Evolutionary conservation across 1,140 invertebrate genomes (phyloP), one percentile per base, ranked within the genome.

Genomic region (Drosophila cardini): DNA sequence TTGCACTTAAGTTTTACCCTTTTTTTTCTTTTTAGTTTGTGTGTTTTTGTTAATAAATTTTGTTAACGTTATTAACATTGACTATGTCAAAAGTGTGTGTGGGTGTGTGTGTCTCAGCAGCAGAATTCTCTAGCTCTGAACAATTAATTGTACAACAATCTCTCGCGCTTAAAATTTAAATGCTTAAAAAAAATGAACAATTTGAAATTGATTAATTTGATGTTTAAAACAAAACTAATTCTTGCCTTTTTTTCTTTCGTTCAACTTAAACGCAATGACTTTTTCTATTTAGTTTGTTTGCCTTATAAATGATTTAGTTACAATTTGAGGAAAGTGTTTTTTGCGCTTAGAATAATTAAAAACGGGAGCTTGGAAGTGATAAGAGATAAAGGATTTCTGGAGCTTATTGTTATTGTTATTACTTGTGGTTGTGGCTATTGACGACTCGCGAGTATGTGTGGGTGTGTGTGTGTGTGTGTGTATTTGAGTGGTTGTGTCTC

Each of bases 221-320:
- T 18, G 34, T 64, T 58, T 58, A 61, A 61, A 73, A 73, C 64
- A 68, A 72, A 61, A 61, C 38, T 4, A 42, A 46, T 61, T 53
- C 60, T 68, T 61, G 68, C 64, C 60, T 55, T 73, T 43, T 42
- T 69, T 36, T 62, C 61, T 50, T 13, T 38, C 42, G 15, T 72
- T 79, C 50, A 52, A 82, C 80, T 87, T 87, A 89, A 73, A 89
- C 61, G 64, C 77, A 87, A 87, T 87, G 83, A 89, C 83, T 87
- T 89, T 89, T 26, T 26, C 21, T 26, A 4, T 26, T 26, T 26
- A 4, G 21, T 26, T 26, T 4, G 21, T 26, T 89, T 61, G 78
- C 78, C 78, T 86, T 67, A 72, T 70, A 62, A 57, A 63, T 57
- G 60, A 45, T 56, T 64, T 72, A 69, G 48, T 56, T 67, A 57